These are phyloP conservation scores for Phalacrocorax pelagicus DNA, from an alignment of 2,113 vertebrate species.

Conservation along the genomic window DNA sequence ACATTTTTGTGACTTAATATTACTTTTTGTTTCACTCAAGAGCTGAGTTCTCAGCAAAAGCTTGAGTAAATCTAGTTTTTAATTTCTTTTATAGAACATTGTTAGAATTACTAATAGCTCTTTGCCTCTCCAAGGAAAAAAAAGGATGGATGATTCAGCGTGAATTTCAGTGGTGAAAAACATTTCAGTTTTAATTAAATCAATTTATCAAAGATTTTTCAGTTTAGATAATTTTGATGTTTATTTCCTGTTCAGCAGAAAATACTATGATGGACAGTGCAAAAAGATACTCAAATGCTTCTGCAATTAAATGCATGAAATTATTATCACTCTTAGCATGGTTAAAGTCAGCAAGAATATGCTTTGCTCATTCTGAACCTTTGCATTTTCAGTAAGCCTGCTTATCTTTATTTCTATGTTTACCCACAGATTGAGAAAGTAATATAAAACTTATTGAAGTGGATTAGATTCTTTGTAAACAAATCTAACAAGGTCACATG, in stretches of 20 bases:
- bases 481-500: not conserved
- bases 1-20: not conserved
- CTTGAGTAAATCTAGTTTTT: not conserved
- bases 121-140: not conserved
- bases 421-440: not conserved
- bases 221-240: not conserved
- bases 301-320: not conserved
- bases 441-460: not conserved
- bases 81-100: not conserved
- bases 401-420: not conserved
- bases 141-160: not conserved
- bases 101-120: constrained; percentile 4
- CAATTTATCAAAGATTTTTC: constrained; percentile 29
- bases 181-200: constrained; percentile 27
- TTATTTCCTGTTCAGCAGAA: constrained; percentile 12
- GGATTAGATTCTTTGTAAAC: not conserved
- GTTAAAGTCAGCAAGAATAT: not conserved
- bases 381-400: not conserved
- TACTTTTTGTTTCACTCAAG: not conserved
- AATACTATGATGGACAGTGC: not conserved
- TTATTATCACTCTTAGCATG: not conserved
- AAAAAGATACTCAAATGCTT: not conserved
- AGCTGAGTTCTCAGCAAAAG: not conserved
- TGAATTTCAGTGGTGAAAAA: not conserved
- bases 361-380: not conserved